A percentile compares a stretch with the other conserved stretches of the same genome.
Conservation (phyloP, 30 jellyfish, hydroid and myxozoan genomes). For the Calvadosia cruxmelitensis region DNA sequence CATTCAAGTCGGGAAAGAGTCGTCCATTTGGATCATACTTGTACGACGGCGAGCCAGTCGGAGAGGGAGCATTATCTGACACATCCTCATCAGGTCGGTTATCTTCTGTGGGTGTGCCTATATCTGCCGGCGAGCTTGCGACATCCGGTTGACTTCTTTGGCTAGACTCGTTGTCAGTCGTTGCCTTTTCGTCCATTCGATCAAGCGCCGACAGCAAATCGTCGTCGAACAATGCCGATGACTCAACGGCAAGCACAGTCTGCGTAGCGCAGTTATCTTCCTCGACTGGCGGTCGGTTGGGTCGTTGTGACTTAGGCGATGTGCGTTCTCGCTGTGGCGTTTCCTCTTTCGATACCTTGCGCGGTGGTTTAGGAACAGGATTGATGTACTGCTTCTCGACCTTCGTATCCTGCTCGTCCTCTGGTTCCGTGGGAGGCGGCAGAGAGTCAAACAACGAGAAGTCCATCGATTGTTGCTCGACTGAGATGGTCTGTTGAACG, state of each 20-base stretch:
- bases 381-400: not conserved
- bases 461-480: not conserved
- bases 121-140: too few relatives aligned
- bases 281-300: not conserved
- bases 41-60: not conserved
- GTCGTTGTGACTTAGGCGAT: not conserved
- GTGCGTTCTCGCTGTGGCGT: not conserved
- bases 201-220: not conserved
- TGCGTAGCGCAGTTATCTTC: not conserved
- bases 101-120: too few relatives aligned
- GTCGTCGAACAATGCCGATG: not conserved
- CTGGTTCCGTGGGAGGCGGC: not conserved
- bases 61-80: not conserved
- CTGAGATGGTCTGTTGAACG: not conserved
- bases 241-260: not conserved
- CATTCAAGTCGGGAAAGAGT: not conserved
- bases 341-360: not conserved
- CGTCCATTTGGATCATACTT: not conserved
- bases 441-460: not conserved
- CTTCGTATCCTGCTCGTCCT: not conserved
- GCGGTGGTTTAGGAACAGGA: slow-evolving; percentile 33
- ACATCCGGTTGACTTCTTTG: too few relatives aligned
- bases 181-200: not conserved
- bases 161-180: too few relatives aligned
- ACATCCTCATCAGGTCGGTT: not conserved